These are phyloP conservation scores for Dasyornis broadbenti DNA, from an alignment of 2,113 vertebrate genomes.

Conservation along the genomic window DNA sequence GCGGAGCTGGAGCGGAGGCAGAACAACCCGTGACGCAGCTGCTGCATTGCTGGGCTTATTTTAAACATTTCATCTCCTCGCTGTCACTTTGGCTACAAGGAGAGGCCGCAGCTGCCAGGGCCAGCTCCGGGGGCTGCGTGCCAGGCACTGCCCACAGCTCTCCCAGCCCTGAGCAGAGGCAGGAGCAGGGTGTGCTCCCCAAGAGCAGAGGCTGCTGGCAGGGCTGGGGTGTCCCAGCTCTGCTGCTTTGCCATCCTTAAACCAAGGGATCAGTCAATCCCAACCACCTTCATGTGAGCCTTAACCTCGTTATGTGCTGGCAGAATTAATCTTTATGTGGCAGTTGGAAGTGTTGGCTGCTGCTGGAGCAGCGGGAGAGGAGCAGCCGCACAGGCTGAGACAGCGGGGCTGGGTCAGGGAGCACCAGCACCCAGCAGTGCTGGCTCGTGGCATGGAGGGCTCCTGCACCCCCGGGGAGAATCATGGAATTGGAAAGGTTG, in stretches of 20 bases:
- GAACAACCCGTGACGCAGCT: not conserved
- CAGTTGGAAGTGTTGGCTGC: not conserved
- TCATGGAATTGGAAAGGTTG: not conserved
- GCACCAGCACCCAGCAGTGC: not conserved
- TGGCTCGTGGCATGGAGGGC: rapidly evolving
- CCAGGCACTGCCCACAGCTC: not conserved
- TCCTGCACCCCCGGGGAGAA: not conserved
- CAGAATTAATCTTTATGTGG: not conserved
- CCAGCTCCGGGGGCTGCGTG: not conserved
- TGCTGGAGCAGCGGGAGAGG: not conserved
- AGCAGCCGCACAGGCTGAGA: not conserved
- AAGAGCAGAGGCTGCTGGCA: not conserved
- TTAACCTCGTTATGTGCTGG: not conserved
- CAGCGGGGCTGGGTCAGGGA: not conserved
- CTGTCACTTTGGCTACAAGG: not conserved
- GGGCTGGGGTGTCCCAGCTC: not conserved
- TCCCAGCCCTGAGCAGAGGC: not conserved
- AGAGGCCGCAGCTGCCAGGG: not conserved
- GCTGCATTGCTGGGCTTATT: not conserved
- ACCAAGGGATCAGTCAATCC: not conserved
- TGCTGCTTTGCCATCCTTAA: not conserved
- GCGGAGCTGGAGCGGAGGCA: not conserved
- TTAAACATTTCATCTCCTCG: not conserved
- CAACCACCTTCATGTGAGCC: not conserved
- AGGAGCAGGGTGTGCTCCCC: not conserved